Evolutionary conservation across 2,113 vertebrate genomes (phyloP), one percentile per base, ranked within the genome.

Genomic region (Noturus placidus): DNA sequence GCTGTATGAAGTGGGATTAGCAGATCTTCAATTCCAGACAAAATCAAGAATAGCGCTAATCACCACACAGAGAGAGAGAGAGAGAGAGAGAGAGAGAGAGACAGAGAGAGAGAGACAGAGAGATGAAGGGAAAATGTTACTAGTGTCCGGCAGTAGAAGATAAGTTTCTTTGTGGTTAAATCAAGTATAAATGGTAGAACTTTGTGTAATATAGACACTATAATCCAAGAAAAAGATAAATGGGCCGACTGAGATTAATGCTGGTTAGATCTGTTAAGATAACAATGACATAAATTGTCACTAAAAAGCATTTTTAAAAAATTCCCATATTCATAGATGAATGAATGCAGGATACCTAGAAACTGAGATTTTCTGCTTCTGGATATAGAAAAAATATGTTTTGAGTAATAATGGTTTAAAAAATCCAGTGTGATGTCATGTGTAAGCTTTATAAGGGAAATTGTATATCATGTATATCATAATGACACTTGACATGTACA

Each of bases 1-100:
- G 30, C 17, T 82, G 59, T 95, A 90, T 93, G 91, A 92, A 93
- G 89, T 89, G 88, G 93, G 91, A 94, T 94, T 94, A 92, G 90
- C 90, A 81, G 88, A 88, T 65, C 27, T n/a, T 65, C 63, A 30
- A 0, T 67, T 50, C 56, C 17, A 87, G 80, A 94, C 89, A 92
- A 91, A 93, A 92, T 86, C 89, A 92, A 87, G 77, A n/a, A 65
- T 85, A 77, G 90, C 0, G 5, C 87, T 90, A 93, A 92, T 52
- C 52, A 52, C 52, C 14, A 65, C 84, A 90, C 88, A n/a, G n/a
- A n/a, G n/a, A n/a, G n/a, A n/a, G n/a, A n/a, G n/a, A n/a, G n/a
- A n/a, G n/a, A n/a, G n/a, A n/a, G n/a, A n/a, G n/a, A n/a, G n/a
- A n/a, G n/a, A n/a, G n/a, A n/a, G n/a, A n/a, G n/a, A n/a, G n/a